Base-by-base conservation (phyloP, 2,113 vertebrate genomes). In the Phasianus colchicus region DNA sequence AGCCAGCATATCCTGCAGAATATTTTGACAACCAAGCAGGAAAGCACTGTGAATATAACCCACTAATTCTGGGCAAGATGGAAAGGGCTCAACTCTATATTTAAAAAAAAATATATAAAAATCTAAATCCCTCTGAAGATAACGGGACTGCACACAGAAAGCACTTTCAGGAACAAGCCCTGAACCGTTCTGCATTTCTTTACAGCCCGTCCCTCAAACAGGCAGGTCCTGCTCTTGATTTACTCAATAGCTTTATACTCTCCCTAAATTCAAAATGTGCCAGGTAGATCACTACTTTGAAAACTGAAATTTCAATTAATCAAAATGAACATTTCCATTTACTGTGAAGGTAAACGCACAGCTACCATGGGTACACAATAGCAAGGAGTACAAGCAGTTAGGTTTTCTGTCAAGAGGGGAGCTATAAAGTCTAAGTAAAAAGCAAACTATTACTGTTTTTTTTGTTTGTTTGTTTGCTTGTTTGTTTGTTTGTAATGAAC, bases 1-100 rank as follows among this genome's bases (percentile, higher is more conserved):
- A 94, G 45, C 22, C 69, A 82, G 87, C 93, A 94, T 87, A 86
- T 63, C 87, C 86, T 97, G 50, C 65, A 83, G 84, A 95, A 83
- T 32, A 47, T 84, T 70, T 88, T 93, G 93, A 96, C 94, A 60
- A 58, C 47, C 66, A 73, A 81, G 83, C 55, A 24, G 78, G 83
- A 95, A 63, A 96, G 58, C 83, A 71, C 66, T 70, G 85, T 24
- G 30, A 71, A 66, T 25, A 55, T 11, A 70, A 86, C 40, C 60
- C 34, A 24, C 18, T 29, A 43, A 57, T 34, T 50, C 43, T 8
- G 27, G 32, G 15, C 42, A 30, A 58, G 38, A 36, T 13, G 30
- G 50, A 52, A 47, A 32, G 61, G 87, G 87, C 69, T 89, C 29
- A 34, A 0, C 47, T 64, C 60, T 47, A 30, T 25, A 19, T 4